Conservation (phyloP, 2,797 vertebrate species). For the Alcedo atthis region DNA sequence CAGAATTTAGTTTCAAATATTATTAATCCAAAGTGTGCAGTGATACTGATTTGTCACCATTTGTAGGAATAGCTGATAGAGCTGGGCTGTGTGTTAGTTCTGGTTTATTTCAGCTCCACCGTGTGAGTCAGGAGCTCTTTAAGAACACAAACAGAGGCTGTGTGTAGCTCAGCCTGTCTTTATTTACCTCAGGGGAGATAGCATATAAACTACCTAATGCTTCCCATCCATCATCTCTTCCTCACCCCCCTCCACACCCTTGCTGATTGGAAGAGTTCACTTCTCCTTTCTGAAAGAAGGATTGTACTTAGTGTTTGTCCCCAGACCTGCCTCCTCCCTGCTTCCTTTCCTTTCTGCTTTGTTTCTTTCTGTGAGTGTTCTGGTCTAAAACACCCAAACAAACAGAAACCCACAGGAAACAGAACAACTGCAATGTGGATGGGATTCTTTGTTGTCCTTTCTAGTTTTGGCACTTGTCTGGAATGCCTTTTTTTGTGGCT, state of each 20-base stretch:
- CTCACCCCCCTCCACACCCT: rapidly evolving
- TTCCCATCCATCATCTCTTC: not conserved
- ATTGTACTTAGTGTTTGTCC: not conserved
- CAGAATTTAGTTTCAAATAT: not conserved
- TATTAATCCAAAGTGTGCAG: not conserved
- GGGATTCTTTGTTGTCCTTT: not conserved
- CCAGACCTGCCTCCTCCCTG: not conserved
- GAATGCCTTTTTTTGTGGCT: not conserved
- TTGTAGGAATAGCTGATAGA: not conserved
- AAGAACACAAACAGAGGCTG: not conserved
- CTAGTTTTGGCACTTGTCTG: not conserved
- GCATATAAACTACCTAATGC: not conserved
- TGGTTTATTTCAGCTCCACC: not conserved
- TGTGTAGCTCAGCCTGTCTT: not conserved
- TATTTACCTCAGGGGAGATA: not conserved
- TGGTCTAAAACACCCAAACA: not conserved
- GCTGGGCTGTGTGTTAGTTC: not conserved
- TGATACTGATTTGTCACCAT: not conserved
- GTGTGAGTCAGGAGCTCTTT: not conserved
- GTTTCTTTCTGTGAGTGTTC: not conserved
- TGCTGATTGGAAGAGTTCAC: not conserved
- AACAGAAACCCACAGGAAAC: not conserved
- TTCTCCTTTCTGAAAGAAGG: not conserved
- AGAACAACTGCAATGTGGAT: not conserved
- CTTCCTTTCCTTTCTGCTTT: not conserved